phyloP scores from a whole-genome alignment of 2,113 vertebrate genomes.

The Eonycteris spelaea region DNA sequence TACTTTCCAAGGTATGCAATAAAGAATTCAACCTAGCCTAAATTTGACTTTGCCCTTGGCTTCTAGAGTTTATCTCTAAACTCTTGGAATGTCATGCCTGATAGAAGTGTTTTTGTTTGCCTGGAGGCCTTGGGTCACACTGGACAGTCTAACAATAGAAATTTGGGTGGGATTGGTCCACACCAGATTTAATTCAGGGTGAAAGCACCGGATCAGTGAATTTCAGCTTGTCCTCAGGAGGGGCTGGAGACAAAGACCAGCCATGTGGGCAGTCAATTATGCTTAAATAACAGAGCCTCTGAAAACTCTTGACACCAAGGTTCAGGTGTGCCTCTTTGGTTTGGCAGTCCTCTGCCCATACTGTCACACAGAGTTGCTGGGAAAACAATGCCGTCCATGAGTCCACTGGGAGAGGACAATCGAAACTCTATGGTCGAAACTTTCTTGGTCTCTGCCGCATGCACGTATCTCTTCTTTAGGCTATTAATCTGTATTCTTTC shows the following conservation, averaged over 20 bases:
- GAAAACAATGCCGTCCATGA: background rate
- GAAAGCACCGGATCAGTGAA: background rate
- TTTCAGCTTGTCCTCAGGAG: background rate
- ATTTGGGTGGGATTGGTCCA: background rate
- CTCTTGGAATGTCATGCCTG: background rate
- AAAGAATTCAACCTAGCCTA: background rate
- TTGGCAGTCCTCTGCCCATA: background rate
- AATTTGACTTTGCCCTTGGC: background rate
- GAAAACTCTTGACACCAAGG: background rate
- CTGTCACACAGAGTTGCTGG: background rate
- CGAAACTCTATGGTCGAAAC: accelerated
- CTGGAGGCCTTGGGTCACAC: background rate
- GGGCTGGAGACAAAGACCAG: background rate
- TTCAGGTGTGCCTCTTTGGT: accelerated
- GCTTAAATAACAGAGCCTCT: background rate
- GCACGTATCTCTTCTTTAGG: background rate
- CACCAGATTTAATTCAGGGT: background rate
- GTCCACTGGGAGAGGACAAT: background rate
- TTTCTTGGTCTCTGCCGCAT: background rate
- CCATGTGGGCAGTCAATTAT: background rate
- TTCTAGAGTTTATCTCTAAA: background rate
- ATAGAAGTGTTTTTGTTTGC: background rate
- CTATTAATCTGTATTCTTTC: background rate
- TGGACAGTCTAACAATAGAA: background rate
- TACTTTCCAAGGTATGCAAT: background rate